A percentile compares a stretch with the other conserved stretches of the same genome.
Evolutionary conservation across 2,888 invertebrate genomes (phyloP).

Genomic region (Agrotis puta): DNA sequence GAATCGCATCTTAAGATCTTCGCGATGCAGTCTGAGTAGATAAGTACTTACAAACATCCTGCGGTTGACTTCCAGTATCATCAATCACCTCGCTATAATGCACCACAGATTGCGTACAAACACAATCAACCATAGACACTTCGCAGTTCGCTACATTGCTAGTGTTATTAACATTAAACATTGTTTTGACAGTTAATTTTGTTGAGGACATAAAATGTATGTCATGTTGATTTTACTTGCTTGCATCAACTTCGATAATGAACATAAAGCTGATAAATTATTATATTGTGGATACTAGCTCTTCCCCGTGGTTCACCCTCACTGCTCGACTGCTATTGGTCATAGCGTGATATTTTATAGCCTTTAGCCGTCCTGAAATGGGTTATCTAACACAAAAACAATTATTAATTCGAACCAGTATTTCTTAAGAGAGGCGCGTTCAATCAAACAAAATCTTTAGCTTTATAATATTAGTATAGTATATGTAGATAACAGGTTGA

Average conservation of each 20-base stretch:
- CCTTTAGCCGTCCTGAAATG: too few relatives aligned
- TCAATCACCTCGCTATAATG: conserved; percentile 35
- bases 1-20: conserved; percentile 9
- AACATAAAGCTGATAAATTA: neutral
- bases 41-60: neutral
- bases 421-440: too few relatives aligned
- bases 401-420: too few relatives aligned
- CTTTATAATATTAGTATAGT: too few relatives aligned
- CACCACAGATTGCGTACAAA: conserved; percentile 21
- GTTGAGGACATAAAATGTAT: neutral
- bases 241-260: neutral
- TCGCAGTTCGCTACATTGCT: neutral
- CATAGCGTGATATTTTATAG: too few relatives aligned
- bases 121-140: conserved; percentile 15
- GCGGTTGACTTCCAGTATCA: conserved; percentile 39
- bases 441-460: too few relatives aligned
- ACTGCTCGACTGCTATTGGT: too few relatives aligned
- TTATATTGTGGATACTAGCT: neutral
- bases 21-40: neutral
- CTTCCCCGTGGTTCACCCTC: too few relatives aligned
- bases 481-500: too few relatives aligned
- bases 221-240: neutral
- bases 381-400: too few relatives aligned
- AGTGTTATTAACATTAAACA: neutral
- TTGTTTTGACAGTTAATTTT: conserved; percentile 23